phyloP scores from a whole-genome alignment of 2,113 vertebrate species.

The Solea solea region DNA sequence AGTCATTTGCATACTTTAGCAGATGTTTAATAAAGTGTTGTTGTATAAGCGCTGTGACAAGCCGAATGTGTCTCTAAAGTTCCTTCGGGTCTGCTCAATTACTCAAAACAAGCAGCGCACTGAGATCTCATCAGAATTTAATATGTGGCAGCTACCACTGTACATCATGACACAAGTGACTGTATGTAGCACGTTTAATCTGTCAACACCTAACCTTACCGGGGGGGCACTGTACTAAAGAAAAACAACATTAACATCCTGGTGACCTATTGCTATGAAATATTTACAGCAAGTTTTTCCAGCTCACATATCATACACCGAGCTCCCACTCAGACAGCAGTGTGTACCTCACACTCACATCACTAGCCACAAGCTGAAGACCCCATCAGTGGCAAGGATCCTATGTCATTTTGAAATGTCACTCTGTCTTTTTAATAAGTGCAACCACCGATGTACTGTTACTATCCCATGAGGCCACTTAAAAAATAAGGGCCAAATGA shows the following conservation, averaged over 20 bases:
- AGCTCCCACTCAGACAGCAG: conserved; percentile 35
- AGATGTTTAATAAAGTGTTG: conserved; percentile 46
- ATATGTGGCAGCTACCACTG: conserved; percentile 23
- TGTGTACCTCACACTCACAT: conserved; percentile 43
- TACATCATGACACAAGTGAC: conserved; percentile 21
- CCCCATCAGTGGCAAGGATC: conserved; percentile 49
- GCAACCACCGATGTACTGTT: conserved; percentile 45
- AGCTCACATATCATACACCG: conserved; percentile 21
- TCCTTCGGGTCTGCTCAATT: conserved; percentile 17
- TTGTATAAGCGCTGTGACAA: conserved; percentile 4
- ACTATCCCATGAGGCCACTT: conserved; percentile 58
- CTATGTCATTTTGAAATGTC: conserved; percentile 68
- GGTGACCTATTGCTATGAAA: conserved; percentile 69
- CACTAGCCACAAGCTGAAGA: conserved; percentile 42
- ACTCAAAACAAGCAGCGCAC: conserved; percentile 22
- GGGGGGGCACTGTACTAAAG: conserved; percentile 32
- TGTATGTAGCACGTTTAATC: conserved; percentile 38
- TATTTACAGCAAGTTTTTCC: conserved; percentile 57
- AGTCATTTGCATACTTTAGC: conserved; percentile 41
- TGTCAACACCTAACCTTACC: conserved; percentile 42
- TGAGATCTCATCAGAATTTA: conserved; percentile 29
- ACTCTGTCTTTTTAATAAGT: conserved; percentile 69
- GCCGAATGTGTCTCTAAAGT: conserved; percentile 15
- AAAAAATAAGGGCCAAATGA: conserved; percentile 52
- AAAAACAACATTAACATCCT: conserved; percentile 70